Evolutionary conservation across 2,888 invertebrate genomes (phyloP).

Genomic region (Zygaena filipendulae): DNA sequence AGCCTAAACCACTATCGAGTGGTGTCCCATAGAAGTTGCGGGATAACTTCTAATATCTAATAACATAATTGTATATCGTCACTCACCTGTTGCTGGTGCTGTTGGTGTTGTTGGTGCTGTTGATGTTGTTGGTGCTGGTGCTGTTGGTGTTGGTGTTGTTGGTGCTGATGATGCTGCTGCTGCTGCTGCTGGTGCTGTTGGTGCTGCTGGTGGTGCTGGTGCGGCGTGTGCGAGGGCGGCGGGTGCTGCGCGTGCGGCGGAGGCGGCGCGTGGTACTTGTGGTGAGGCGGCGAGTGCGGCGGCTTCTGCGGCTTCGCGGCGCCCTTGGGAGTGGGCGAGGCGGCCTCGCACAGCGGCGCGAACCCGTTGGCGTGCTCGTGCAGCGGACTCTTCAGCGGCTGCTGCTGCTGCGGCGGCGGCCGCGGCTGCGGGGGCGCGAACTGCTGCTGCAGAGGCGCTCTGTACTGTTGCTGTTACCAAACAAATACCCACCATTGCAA

Average conservation of each 20-base stretch:
- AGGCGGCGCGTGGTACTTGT: conserved; percentile 60
- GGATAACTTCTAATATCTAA: no score
- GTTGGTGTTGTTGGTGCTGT: conserved; percentile 24
- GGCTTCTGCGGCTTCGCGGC: conserved; percentile 42
- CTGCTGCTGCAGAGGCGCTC: conserved; percentile 57
- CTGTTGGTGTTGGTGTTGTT: conserved; percentile 22
- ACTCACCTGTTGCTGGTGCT: conserved; percentile 16
- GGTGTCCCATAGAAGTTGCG: no score
- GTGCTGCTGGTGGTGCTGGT: conserved; percentile 48
- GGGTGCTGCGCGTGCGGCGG: conserved; percentile 33
- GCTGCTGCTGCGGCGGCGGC: conserved; percentile 46
- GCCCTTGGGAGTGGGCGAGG: conserved; percentile 64
- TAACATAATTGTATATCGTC: no score
- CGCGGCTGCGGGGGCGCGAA: conserved; percentile 47
- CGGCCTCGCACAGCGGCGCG: conserved; percentile 71
- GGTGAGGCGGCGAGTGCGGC: conserved; percentile 58
- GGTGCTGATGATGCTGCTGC: conserved; percentile 27
- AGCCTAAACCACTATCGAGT: no score
- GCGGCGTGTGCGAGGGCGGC: conserved; percentile 43
- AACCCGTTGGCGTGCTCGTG: conserved; percentile 62
- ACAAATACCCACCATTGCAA: no score
- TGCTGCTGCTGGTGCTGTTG: conserved; percentile 21
- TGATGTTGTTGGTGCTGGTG: conserved; percentile 24
- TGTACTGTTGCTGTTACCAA: conserved; percentile 40
- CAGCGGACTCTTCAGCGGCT: conserved; percentile 70